Base-by-base conservation (phyloP, 2,888 invertebrate genomes). In the Linnaemya tessellans region DNA sequence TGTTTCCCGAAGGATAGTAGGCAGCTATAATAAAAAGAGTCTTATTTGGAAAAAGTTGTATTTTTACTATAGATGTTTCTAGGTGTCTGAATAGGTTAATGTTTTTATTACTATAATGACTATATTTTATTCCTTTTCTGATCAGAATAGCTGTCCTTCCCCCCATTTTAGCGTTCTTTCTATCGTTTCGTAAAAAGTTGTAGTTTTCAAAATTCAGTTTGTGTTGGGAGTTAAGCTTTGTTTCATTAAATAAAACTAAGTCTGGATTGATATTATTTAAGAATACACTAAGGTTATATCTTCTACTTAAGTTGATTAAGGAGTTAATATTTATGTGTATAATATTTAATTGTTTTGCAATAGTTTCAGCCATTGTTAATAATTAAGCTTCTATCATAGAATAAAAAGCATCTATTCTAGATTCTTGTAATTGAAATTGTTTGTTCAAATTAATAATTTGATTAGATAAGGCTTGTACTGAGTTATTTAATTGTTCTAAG, bases 391-490 rank as follows among this genome's bases (percentile, higher is more conserved):
- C n/a, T 46, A 73, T 1, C 60, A 46, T 60, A 46, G 73, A 60
- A 13, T 20, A 60, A 10, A 73, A 4, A 15, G 73, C 20, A 15
- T 60, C 30, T 73, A 60, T 73, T 73, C 35, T 49, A 35, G 60
- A 73, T n/a, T 46, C 13, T 73, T 60, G 73, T 30, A 46, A 13
- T 60, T 46, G 60, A 8, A 73, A 22, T 35, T 73, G 43, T 43
- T 73, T 58, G 11, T 73, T 73, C n/a, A 30, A 41, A 46, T 73
- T 73, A 46, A 73, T 41, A 5, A 73, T 46, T 73, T 60, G 60
- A 7, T 62, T 74, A 10, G 74, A 18, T 43, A 74, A 74, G 9
- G 13, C 13, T 25, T 73, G 58, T 13, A 73, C 13, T 11, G 25
- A 51, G 15, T 30, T 49, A 60, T 58, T 73, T 43, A 73, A 35